phyloP scores from a whole-genome alignment of 2,797 vertebrate species.

The Pantherophis alleghaniensis region DNA sequence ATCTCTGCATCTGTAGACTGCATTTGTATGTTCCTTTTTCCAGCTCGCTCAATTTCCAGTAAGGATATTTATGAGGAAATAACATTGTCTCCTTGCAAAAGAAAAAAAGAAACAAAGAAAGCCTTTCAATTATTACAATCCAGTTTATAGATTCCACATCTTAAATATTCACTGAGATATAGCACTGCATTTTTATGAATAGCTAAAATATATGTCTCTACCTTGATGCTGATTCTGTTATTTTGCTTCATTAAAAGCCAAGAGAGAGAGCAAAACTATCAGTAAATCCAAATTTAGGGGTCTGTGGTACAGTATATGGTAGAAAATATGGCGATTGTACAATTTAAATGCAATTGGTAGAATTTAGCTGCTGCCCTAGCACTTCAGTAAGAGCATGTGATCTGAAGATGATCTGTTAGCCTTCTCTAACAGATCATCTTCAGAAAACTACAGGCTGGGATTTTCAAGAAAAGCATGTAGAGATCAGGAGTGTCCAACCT shows the following conservation, averaged over 20 bases:
- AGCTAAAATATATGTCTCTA: conserved; percentile 50
- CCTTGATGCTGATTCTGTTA: conserved; percentile 59
- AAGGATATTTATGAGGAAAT: conserved; percentile 50
- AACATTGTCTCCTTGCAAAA: conserved; percentile 64
- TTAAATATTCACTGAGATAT: conserved; percentile 65
- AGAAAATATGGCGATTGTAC: background rate
- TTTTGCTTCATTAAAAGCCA: background rate
- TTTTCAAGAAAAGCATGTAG: background rate
- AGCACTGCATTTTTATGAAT: conserved; percentile 52
- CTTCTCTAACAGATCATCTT: background rate
- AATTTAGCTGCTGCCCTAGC: background rate
- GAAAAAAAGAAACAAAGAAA: conserved; percentile 70
- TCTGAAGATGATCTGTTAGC: too few relatives aligned
- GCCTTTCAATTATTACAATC: conserved; percentile 56
- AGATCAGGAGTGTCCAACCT: background rate
- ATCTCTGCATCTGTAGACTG: conserved; percentile 6
- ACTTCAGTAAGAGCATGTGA: background rate
- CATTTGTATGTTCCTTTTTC: background rate
- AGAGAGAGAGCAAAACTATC: background rate
- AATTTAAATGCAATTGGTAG: background rate
- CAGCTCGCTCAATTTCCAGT: conserved; percentile 20
- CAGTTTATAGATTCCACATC: conserved; percentile 55
- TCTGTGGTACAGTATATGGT: background rate
- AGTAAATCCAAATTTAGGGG: background rate
- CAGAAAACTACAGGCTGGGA: background rate